Evolutionary conservation across 1,140 invertebrate genomes (phyloP).

Genomic region (Amyelois transitella): DNA sequence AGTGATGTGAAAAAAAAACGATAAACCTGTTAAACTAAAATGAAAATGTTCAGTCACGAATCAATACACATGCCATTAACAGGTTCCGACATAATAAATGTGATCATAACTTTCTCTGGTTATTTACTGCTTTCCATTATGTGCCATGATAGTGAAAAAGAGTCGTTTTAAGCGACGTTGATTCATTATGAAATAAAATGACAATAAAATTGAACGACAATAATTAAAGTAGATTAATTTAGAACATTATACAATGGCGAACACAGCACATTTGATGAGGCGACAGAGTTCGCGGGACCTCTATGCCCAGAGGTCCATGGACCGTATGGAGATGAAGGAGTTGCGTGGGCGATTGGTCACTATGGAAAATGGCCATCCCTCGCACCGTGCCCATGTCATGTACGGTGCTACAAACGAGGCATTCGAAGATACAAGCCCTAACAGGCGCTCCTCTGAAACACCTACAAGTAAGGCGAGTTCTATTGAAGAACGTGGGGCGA

Average conservation of each 20-base stretch:
- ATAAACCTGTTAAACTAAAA: neutral
- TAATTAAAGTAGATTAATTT: conserved; percentile 28
- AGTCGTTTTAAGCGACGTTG: conserved; percentile 33
- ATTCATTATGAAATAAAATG: conserved; percentile 18
- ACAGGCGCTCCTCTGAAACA: conserved; percentile 66
- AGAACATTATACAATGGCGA: conserved; percentile 80
- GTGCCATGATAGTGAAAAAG: conserved; percentile 54
- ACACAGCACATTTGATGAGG: conserved; percentile 89
- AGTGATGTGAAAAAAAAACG: conserved; percentile 5
- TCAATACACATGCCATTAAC: conserved; percentile 22
- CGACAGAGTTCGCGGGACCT: conserved; percentile 90
- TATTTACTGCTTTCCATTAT: conserved; percentile 38
- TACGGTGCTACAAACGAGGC: conserved; percentile 91
- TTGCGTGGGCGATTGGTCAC: conserved; percentile 85
- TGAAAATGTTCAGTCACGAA: conserved; percentile 30
- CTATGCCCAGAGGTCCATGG: conserved; percentile 86
- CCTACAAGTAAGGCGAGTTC: conserved; percentile 75
- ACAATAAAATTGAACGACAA: conserved; percentile 30
- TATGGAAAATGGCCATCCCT: conserved; percentile 79
- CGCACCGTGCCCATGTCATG: conserved; percentile 74
- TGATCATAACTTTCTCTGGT: conserved; percentile 18
- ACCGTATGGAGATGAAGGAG: conserved; percentile 90
- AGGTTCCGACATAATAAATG: conserved; percentile 15
- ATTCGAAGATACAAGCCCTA: conserved; percentile 88
- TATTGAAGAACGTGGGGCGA: conserved; percentile 77